Base-by-base conservation (phyloP, 2,888 invertebrate species). In the Gasteruption jaculator region DNA sequence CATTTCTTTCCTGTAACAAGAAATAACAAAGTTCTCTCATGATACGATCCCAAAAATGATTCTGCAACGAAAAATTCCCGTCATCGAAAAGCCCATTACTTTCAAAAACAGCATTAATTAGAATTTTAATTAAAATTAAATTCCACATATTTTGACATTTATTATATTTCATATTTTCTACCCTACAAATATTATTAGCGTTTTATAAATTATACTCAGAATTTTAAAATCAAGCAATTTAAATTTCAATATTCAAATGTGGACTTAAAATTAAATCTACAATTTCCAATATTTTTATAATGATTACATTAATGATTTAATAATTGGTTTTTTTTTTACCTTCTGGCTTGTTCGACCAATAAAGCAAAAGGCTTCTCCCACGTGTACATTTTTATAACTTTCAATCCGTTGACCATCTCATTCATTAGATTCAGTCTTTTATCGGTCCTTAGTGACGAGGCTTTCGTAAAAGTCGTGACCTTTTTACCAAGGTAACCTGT, bases 301-400 rank as follows among this genome's bases (percentile, higher is more conserved):
- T 22, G 4, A n/a, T 16, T 5, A 5, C 5, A 21, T 8, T 11
- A 3, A 38, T 15, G 3, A 11, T 19, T 22, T 29, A 33, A 14
- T 8, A 4, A 29, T 21, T 20, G 20, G 33, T 12, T 15, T 7
- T 2, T 7, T 22, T 27, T 54, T 49, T 47, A 80, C 79, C 68
- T 68, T 61, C 80, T 60, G 1, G 77, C 71, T 27, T 72, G 63
- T 22, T 71, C 76, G 2, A 84, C 71, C 3, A 83, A 63, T 15
- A 76, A 74, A 0, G 82, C 81, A 62, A 91, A 91, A 0, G 86
- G 85, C 25, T 79, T 79, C 66, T 91, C 91, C 84, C 91, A 91
- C 0, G 87, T 85, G 60, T 89, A 91, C 89, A 91, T 91, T 66
- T 91, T 91, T 50, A 91, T 86, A 0, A 90, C 85, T 46, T 87